Evolutionary conservation across 2,797 vertebrate species (phyloP), one percentile per base, ranked within the genome.

Genomic region (Vireo griseus): DNA sequence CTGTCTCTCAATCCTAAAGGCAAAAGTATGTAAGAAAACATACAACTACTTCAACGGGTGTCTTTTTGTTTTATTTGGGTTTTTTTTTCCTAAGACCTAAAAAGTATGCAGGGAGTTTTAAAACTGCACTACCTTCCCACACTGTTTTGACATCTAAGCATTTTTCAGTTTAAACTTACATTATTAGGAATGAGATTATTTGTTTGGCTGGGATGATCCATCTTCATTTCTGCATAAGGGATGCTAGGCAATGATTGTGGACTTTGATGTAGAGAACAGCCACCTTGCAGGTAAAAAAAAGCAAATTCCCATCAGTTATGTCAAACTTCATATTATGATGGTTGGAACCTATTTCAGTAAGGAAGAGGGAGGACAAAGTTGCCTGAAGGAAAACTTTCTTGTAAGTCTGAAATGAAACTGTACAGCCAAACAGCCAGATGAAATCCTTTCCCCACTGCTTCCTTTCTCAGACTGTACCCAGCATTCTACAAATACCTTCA

Each of bases 121-220:
- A 86, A 88, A 83, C 13, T 33, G 26, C 35, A 54, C 15, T 50
- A 2, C 2, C 31, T 86, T 85, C 35, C 45, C 75, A 54, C 35
- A 14, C 37, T 42, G 33, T 52, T 68, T 51, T 58, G 61, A n/a
- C 62, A 58, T 44, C 52, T 39, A 9, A 3, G 17, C 9, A n/a
- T 76, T 78, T 87, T 78, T 81, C 48, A 72, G 22, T 66, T 88
- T 92, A 61, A 66, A 97, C 98, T 98, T 97, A 98, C 98, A 0
- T 97, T 97, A 94, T 97, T 97, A 69, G 97, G 96, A 94, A 94
- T 39, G 92, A 94, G 90, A 95, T 91, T 97, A 91, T 97, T 96
- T 92, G 96, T 94, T 95, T 97, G 97, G 94, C 96, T 97, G 91
- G 96, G 96, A 95, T 95, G 94, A 85, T 98, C 98, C 92, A 91